Conservation (phyloP, 2,113 vertebrate genomes). For the Hypomesus transpacificus region DNA sequence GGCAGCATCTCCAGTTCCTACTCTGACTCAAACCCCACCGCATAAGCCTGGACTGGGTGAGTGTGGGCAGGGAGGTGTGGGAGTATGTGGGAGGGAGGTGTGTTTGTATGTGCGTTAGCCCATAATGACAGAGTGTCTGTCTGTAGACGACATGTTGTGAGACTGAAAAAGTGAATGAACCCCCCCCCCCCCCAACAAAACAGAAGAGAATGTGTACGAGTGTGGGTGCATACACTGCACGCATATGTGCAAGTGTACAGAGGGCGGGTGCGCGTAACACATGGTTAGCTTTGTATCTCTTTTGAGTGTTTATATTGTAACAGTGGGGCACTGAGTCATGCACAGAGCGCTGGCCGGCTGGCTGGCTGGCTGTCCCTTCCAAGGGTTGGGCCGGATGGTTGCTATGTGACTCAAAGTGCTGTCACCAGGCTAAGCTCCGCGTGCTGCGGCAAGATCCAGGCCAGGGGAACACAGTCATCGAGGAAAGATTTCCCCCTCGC, state of each 20-base stretch:
- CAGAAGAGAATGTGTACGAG: not conserved
- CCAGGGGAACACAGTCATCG: constrained; percentile 43
- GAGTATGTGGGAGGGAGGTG: not conserved
- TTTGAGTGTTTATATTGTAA: constrained; percentile 27
- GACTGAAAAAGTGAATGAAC: constrained; percentile 2
- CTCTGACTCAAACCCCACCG: not conserved
- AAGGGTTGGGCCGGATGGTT: not conserved
- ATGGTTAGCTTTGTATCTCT: constrained; percentile 11
- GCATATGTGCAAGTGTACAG: constrained; percentile 2
- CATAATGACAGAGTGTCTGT: constrained; percentile 3
- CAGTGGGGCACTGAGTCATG: constrained; percentile 25
- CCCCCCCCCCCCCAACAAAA: too few species aligned
- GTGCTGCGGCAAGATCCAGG: constrained; percentile 25
- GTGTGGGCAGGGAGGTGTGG: constrained; percentile 4
- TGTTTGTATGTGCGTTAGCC: constrained; percentile 12
- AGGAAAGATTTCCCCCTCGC: constrained; percentile 45
- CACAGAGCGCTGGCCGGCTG: not conserved
- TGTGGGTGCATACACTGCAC: not conserved
- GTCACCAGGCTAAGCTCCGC: constrained; percentile 36
- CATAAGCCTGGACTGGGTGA: not conserved
- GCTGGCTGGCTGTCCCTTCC: not conserved
- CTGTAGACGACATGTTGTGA: not conserved
- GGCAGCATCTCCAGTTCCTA: constrained; percentile 34
- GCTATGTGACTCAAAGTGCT: constrained; percentile 25
- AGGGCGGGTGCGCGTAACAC: constrained; percentile 6